These are phyloP conservation scores for Fopius arisanus DNA, from an alignment of 1,140 invertebrate genomes.

Conservation along the genomic window DNA sequence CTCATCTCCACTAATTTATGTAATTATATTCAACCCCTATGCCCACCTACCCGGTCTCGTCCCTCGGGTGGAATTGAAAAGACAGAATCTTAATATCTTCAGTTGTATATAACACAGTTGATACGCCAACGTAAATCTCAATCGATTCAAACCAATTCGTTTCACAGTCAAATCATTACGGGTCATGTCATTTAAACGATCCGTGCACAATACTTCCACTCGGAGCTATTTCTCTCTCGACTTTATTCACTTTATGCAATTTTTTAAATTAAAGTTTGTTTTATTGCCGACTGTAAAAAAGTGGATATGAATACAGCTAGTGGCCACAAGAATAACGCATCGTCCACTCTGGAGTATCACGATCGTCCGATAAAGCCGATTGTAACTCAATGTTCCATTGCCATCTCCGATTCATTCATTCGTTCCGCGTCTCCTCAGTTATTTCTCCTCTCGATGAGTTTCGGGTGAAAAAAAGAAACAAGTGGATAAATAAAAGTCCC, in stretches of 20 bases:
- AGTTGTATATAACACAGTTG: neutral
- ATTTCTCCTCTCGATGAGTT: slow-evolving; percentile 18
- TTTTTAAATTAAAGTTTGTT: neutral
- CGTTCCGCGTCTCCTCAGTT: slow-evolving; percentile 12
- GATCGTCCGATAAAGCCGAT: slow-evolving; percentile 12
- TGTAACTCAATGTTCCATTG: slow-evolving; percentile 13
- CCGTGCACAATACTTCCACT: too few species aligned
- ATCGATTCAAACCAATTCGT: slow-evolving; percentile 4
- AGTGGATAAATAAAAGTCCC: neutral
- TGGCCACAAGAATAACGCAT: neutral
- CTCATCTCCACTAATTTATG: slow-evolving; percentile 48
- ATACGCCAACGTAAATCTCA: neutral
- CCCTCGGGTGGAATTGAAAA: neutral
- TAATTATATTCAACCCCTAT: slow-evolving; percentile 45
- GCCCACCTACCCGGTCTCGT: neutral
- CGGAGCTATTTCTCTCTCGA: neutral
- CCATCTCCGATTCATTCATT: slow-evolving; percentile 11
- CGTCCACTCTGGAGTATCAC: neutral
- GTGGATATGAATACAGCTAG: neutral
- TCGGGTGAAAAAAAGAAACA: neutral
- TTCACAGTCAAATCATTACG: neutral
- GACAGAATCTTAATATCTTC: neutral
- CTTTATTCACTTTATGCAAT: neutral
- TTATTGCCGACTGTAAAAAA: neutral
- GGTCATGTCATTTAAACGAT: neutral